Base-by-base conservation (phyloP, 2,888 invertebrate species). In the Melinaea menophilus region DNA sequence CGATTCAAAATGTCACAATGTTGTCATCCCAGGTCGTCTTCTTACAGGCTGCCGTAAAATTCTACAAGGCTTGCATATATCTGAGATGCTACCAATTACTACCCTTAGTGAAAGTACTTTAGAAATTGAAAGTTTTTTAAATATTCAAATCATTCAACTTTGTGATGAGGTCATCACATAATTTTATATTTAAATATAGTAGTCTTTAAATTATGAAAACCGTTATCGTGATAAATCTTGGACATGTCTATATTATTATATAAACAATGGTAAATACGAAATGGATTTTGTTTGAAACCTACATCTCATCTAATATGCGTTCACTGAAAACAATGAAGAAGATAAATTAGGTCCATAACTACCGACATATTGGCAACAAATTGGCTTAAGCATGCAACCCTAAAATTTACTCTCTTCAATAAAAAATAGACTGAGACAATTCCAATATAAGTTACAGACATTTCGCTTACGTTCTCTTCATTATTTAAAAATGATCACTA, bases 31-130 rank as follows among this genome's bases (percentile, higher is more conserved):
- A 64, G 59, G 65, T 65, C 60, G 60, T 37, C 33, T 37, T 63
- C 59, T 61, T 55, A 62, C 51, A 63, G 65, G 56, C 65, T 59
- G 63, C 51, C 65, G 57, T 67, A 65, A 67, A 67, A 67, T 57
- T 67, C 65, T 67, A 67, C 61, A 65, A 61, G 63, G 61, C 46
- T 57, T 67, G 57, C 56, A 47, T 62, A 59, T 51, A 51, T 51
- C 51, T 57, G 62, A 56, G 60, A 61, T 55, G 59, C 47, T 65
- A 65, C 68, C 58, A 56, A 56, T 65, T 61, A 63, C 57, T 59
- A 59, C 55, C 45, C 41, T 55, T 55, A 56, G 22, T 51, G 22
- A 22, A 22, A 22, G 22, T 35, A 22, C 22, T 0, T 22, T 22
- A 22, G 22, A 22, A 22, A 22, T 22, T 22, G 22, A 22, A 22